These are phyloP conservation scores for Columba janthina DNA, from an alignment of 2,113 vertebrate species.

Conservation along the genomic window DNA sequence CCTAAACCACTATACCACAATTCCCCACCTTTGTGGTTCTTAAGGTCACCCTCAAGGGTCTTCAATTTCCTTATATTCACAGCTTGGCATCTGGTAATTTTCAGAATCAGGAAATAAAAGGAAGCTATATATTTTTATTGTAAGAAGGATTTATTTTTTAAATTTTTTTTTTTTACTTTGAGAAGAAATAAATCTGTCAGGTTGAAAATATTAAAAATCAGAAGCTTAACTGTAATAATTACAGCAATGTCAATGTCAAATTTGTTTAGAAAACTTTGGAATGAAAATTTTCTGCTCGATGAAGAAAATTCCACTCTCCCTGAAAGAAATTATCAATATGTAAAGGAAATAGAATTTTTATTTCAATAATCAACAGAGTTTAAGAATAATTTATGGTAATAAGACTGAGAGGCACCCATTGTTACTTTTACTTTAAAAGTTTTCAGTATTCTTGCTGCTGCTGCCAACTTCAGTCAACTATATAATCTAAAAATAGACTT, in stretches of 20 bases:
- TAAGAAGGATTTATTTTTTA: constrained; percentile 51
- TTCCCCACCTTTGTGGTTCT: constrained; percentile 66
- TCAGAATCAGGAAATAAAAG: constrained; percentile 70
- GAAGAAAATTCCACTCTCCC: neutral
- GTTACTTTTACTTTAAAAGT: constrained; percentile 67
- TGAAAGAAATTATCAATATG: neutral
- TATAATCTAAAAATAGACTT: neutral
- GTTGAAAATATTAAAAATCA: constrained; percentile 81
- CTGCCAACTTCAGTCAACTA: neutral
- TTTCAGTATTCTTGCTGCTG: constrained; percentile 41
- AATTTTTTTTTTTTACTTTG: constrained; percentile 71
- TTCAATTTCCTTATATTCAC: constrained; percentile 76
- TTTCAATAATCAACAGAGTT: constrained; percentile 68
- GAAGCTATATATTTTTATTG: constrained; percentile 68
- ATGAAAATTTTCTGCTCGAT: constrained; percentile 31
- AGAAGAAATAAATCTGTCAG: constrained; percentile 80
- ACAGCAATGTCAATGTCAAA: constrained; percentile 72
- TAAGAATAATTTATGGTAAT: constrained; percentile 64
- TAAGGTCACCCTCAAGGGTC: constrained; percentile 74
- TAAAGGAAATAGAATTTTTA: constrained; percentile 65
- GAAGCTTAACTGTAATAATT: constrained; percentile 76
- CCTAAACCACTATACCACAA: constrained; percentile 72
- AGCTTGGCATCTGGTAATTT: constrained; percentile 76
- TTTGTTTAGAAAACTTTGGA: constrained; percentile 29
- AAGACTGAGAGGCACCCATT: neutral